Conservation (phyloP, 2,888 invertebrate genomes). For the Arge pagana region DNA sequence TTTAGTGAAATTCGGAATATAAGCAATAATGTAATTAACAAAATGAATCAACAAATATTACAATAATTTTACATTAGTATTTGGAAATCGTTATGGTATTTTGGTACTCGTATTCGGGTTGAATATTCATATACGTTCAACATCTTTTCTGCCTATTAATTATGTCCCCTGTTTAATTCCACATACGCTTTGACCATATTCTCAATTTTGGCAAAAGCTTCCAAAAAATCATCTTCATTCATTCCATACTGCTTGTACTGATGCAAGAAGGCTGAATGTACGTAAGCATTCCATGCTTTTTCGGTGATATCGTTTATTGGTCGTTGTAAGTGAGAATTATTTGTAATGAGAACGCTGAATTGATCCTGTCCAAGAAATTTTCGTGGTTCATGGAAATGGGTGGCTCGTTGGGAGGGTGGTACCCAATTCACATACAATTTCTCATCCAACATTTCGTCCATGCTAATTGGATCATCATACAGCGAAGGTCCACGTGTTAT, state of each 20-base stretch:
- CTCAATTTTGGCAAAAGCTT: constrained; percentile 60
- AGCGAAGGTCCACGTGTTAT: constrained; percentile 53
- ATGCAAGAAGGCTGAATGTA: constrained; percentile 60
- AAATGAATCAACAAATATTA: too few relatives aligned
- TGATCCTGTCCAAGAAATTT: constrained; percentile 55
- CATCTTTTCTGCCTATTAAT: too few relatives aligned
- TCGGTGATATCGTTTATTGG: constrained; percentile 55
- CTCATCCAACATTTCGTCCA: constrained; percentile 48
- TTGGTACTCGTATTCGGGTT: too few relatives aligned
- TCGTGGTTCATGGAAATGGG: constrained; percentile 53
- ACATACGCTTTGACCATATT: constrained; percentile 58
- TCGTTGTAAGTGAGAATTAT: constrained; percentile 55
- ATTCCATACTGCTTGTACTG: constrained; percentile 60
- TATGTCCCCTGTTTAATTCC: constrained; percentile 42
- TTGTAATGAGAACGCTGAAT: constrained; percentile 57
- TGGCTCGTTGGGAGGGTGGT: constrained; percentile 45
- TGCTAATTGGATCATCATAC: constrained; percentile 38
- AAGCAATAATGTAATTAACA: too few relatives aligned
- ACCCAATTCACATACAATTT: constrained; percentile 56
- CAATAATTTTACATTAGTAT: too few relatives aligned
- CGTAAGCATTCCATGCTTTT: constrained; percentile 60
- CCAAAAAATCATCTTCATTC: constrained; percentile 58
- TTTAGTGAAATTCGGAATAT: too few relatives aligned
- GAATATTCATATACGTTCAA: too few relatives aligned
- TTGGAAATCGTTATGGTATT: too few relatives aligned